These are phyloP conservation scores for Rutilus rutilus DNA, from an alignment of 2,113 vertebrate species.

Conservation along the genomic window DNA sequence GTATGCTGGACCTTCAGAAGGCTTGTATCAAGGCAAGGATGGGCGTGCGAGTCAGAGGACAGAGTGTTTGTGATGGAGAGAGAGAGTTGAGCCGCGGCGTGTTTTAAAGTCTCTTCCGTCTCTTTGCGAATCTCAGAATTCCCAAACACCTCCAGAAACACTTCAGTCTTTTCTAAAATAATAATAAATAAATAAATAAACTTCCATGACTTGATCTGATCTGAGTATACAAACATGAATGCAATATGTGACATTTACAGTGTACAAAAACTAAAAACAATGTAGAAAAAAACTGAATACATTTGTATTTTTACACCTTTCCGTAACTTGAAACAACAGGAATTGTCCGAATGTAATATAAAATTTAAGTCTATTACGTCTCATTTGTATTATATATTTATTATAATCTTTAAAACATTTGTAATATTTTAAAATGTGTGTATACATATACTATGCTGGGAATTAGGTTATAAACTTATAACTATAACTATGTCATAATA, in stretches of 20 bases:
- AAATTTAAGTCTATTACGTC: background rate
- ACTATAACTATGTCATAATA: background rate
- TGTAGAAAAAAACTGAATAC: too few species aligned
- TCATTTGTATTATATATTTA: background rate
- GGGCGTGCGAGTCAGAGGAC: constrained; percentile 48
- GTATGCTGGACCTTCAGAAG: constrained; percentile 69
- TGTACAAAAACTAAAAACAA: background rate
- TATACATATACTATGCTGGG: background rate
- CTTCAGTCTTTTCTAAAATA: constrained; percentile 83
- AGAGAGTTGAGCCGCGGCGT: constrained; percentile 65
- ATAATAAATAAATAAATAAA: background rate
- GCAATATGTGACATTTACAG: background rate
- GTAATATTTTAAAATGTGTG: background rate
- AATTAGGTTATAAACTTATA: background rate
- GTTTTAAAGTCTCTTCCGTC: constrained; percentile 77
- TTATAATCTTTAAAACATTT: background rate
- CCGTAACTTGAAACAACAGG: background rate
- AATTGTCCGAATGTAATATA: background rate
- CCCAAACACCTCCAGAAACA: constrained; percentile 87
- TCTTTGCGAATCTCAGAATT: constrained; percentile 83
- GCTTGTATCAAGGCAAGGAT: constrained; percentile 70
- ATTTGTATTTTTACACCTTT: background rate
- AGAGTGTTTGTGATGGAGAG: constrained; percentile 65
- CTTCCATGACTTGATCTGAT: background rate
- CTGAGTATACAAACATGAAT: background rate